phyloP scores from a whole-genome alignment of 2,888 invertebrate genomes.

The Cylloceria caligata region DNA sequence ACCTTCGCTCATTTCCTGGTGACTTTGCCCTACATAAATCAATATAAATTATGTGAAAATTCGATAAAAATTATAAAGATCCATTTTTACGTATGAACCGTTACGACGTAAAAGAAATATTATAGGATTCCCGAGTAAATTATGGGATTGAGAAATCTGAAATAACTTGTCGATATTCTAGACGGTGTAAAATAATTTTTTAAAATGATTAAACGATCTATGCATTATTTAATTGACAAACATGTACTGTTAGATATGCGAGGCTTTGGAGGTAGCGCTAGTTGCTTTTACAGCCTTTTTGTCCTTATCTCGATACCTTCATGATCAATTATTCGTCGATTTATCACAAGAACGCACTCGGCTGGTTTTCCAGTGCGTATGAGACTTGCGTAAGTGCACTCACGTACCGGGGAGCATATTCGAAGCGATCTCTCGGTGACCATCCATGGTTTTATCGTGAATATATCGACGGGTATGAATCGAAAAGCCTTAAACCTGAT shows the following conservation, averaged over 20 bases:
- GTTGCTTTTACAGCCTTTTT: background rate
- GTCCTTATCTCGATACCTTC: conserved; percentile 3
- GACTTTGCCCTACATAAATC: too few species aligned
- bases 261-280: background rate
- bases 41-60: too few species aligned
- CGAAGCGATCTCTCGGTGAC: conserved; percentile 30
- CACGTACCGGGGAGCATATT: background rate
- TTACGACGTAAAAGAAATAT: too few species aligned
- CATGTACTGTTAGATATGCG: background rate
- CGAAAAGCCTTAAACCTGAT: too few species aligned
- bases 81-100: too few species aligned
- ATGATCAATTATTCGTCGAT: conserved; percentile 15
- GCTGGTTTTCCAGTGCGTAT: background rate
- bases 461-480: too few species aligned
- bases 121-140: too few species aligned
- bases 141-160: too few species aligned
- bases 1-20: too few species aligned
- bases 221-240: too few species aligned
- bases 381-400: background rate
- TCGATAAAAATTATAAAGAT: too few species aligned
- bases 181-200: background rate
- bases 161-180: background rate
- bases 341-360: conserved; percentile 20
- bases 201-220: background rate
- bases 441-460: conserved; percentile 14